These are phyloP conservation scores for Oxyruncus cristatus DNA, from an alignment of 2,113 vertebrate species.

Conservation along the genomic window DNA sequence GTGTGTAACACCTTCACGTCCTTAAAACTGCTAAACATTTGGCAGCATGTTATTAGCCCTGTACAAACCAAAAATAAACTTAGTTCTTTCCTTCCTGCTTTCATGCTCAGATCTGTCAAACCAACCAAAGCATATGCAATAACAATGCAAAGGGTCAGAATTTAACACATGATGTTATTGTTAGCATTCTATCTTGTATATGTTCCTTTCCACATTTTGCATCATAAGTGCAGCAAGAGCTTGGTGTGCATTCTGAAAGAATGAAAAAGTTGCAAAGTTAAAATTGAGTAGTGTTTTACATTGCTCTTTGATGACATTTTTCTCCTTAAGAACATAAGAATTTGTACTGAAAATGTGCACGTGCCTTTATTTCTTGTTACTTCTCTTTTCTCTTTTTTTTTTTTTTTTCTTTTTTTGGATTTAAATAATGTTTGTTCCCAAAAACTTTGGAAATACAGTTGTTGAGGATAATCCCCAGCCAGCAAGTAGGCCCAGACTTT, in stretches of 20 bases:
- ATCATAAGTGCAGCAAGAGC: background rate
- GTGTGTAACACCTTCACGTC: background rate
- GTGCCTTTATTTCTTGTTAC: background rate
- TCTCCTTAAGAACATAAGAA: background rate
- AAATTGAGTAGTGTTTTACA: background rate
- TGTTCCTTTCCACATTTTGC: background rate
- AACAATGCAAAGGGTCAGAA: background rate
- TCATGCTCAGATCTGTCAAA: background rate
- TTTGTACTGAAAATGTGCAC: background rate
- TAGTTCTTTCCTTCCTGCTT: background rate
- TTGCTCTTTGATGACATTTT: background rate
- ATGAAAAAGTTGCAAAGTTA: background rate
- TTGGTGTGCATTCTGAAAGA: background rate
- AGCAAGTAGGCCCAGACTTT: no score
- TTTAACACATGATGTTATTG: background rate
- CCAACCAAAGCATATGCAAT: background rate
- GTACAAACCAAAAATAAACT: background rate
- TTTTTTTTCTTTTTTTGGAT: background rate
- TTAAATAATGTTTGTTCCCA: background rate
- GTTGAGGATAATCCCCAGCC: no score
- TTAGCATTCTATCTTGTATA: background rate
- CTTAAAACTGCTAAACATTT: background rate
- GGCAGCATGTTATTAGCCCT: background rate
- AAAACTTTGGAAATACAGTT: background rate
- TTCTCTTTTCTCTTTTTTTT: background rate